Base-by-base conservation (phyloP, 1,140 invertebrate species). In the Venturia canescens region DNA sequence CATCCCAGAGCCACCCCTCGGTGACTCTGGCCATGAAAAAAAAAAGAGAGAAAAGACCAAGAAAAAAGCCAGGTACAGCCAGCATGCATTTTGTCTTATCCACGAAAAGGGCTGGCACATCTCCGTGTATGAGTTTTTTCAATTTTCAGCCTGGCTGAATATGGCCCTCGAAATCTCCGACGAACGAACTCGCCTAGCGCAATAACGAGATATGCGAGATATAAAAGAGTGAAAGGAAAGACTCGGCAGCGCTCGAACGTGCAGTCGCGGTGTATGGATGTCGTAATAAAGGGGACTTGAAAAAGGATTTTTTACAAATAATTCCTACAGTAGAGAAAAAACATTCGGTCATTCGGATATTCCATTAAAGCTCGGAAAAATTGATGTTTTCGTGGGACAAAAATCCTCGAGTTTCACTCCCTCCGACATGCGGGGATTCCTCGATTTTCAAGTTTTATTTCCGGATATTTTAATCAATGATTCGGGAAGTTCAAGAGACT, bases 1-100 rank as follows among this genome's bases (percentile, higher is more conserved):
- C 69, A 78, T 66, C 31, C 60, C 53, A 50, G 70, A 57, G 69
- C 57, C 74, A 74, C 77, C 31, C 60, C 57, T 23, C 63, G 31
- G 67, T 23, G 60, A 66, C n/a, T n/a, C 27, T 23, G 9, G 13
- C 15, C 4, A 21, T 53, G 13, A 63, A 3, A 63, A 63, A 63
- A 63, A 23, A 23, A 63, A 66, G 48, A 44, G 66, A 81, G 15
- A 53, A 26, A 21, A 53, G 15, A 16, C 3, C 4, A 27, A 26
- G 23, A 27, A 26, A 66, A 66, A 66, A 66, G 3, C 21, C 4
- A 29, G 60, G 4, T 66, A 66, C n/a, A 26, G 23, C n/a, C 13
- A 38, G 15, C 29, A 26, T 21, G n/a, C 74, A 27, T 63, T 27
- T 76, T 76, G 74, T 76, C 74, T 76, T 63, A 63, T 63, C 53